A percentile compares a stretch with the other conserved stretches of the same genome.
Conservation (phyloP, 2,113 vertebrate species). For the Hippolais icterina region DNA sequence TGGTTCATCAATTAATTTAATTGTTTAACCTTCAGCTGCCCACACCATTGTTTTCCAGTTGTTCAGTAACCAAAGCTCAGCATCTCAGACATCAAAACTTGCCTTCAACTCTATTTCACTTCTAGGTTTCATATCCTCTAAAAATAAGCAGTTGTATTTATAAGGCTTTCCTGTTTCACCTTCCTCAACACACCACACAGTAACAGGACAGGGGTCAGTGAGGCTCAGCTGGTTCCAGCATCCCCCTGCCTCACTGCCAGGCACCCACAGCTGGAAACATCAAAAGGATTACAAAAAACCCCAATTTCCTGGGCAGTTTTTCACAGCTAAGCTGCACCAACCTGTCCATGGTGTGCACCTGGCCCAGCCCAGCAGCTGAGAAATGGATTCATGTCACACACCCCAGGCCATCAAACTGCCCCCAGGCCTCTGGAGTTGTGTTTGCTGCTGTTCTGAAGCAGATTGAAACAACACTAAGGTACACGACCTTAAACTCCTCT, state of each 20-base stretch:
- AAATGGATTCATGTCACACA: background rate
- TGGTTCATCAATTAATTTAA: too few species aligned
- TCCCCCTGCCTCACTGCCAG: background rate
- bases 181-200: background rate
- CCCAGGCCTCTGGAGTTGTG: background rate
- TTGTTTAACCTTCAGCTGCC: too few species aligned
- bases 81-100: too few species aligned
- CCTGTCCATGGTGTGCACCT: rapidly evolving
- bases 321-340: background rate
- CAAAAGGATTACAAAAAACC: background rate
- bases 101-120: too few species aligned
- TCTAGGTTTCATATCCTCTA: too few species aligned
- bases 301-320: background rate
- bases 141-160: too few species aligned
- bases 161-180: too few species aligned
- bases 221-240: background rate
- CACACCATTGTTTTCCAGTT: too few species aligned
- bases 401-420: background rate
- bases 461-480: background rate
- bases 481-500: background rate
- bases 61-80: too few species aligned
- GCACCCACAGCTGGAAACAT: background rate
- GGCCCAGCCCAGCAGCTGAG: background rate
- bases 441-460: background rate
- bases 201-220: background rate